Conservation (phyloP, 1,140 invertebrate genomes). For the Orius laevigatus region DNA sequence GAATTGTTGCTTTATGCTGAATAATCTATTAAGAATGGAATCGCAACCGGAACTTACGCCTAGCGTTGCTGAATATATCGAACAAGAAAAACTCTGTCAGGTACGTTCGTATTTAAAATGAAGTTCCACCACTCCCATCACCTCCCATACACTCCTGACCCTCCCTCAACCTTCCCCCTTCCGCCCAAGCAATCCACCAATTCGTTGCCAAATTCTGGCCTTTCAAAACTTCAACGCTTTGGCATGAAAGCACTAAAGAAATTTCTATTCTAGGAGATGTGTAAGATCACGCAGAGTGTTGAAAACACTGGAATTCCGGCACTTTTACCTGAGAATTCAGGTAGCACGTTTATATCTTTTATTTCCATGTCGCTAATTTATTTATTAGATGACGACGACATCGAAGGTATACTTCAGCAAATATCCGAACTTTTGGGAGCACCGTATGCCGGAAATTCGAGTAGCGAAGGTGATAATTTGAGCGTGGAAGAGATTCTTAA, state of each 20-base stretch:
- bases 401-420: constrained; percentile 12
- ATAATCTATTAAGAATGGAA: no score
- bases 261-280: constrained; percentile 3
- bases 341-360: background rate
- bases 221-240: background rate
- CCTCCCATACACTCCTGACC: background rate
- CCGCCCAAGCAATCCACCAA: background rate
- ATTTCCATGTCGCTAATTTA: background rate
- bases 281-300: constrained; percentile 1
- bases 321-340: background rate
- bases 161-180: background rate
- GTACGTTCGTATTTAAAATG: background rate
- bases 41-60: background rate
- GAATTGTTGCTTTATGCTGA: no score
- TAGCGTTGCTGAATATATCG: constrained; percentile 9
- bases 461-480: constrained; percentile 5
- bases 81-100: constrained; percentile 13
- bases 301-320: background rate
- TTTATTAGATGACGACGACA: constrained; percentile 8
- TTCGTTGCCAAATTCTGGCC: background rate
- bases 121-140: no score
- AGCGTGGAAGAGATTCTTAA: constrained; percentile 19
- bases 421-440: constrained; percentile 11
- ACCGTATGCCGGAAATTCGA: constrained; percentile 5
- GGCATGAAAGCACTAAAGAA: background rate